phyloP scores from a whole-genome alignment of 2,888 invertebrate genomes.

The Lasioglossum villosulum region DNA sequence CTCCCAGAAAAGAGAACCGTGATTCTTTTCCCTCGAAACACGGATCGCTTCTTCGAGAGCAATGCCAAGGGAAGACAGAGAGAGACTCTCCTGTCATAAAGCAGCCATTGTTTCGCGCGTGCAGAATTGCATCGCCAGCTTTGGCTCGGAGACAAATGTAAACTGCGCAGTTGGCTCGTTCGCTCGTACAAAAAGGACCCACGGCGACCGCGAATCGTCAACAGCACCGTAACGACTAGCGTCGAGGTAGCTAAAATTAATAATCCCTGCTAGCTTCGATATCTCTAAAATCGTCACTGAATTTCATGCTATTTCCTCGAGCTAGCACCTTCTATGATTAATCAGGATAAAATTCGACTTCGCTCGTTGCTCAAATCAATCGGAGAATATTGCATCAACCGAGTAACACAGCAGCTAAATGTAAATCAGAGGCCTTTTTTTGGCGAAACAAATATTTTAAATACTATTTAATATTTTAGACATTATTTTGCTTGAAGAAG shows the following conservation, averaged over 20 bases:
- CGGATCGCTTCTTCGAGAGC: background rate
- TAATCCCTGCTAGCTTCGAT: background rate
- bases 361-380: no score
- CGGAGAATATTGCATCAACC: no score
- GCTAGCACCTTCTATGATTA: no score
- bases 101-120: conserved; percentile 9
- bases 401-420: no score
- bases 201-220: background rate
- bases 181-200: conserved; percentile 31
- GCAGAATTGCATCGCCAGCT: background rate
- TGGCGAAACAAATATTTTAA: no score
- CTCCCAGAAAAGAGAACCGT: background rate
- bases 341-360: no score
- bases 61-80: background rate
- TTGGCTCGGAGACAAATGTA: conserved; percentile 47
- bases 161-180: conserved; percentile 55
- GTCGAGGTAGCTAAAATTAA: conserved; percentile 35
- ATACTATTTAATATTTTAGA: no score
- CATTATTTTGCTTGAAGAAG: no score
- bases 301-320: no score
- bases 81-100: conserved; percentile 2
- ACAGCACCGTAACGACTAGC: background rate
- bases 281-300: no score
- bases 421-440: no score
- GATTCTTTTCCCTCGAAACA: background rate